phyloP scores from a whole-genome alignment of 2,888 invertebrate genomes.

The Mimumesa dahlbomi region DNA sequence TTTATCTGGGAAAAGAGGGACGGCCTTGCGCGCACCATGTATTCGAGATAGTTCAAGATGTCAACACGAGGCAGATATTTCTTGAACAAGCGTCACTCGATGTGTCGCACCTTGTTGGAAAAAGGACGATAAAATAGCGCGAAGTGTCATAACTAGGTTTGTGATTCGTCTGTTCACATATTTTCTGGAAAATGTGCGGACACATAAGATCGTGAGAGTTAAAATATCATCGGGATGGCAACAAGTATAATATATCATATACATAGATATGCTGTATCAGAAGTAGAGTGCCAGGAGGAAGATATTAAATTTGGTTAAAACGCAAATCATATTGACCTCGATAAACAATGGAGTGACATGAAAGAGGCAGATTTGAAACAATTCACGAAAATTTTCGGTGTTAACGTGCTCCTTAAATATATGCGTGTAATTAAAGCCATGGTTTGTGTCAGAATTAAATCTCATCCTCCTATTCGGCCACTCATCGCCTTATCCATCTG shows the following conservation, averaged over 20 bases:
- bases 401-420: conserved; percentile 15
- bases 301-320: conserved; percentile 10
- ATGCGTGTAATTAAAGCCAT: conserved; percentile 28
- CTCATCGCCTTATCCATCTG: conserved; percentile 39
- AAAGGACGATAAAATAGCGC: too few species aligned
- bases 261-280: too few species aligned
- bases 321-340: not conserved
- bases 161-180: not conserved
- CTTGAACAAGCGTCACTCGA: too few species aligned
- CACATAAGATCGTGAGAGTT: too few species aligned
- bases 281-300: not conserved
- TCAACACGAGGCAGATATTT: too few species aligned
- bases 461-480: conserved; percentile 31
- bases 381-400: too few species aligned
- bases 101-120: not conserved
- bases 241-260: not conserved
- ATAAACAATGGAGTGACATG: conserved; percentile 2
- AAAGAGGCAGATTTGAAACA: not conserved
- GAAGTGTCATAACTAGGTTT: too few species aligned
- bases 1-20: conserved; percentile 34
- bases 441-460: conserved; percentile 36
- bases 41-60: not conserved
- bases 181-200: too few species aligned
- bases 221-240: too few species aligned
- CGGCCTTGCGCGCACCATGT: not conserved